Evolutionary conservation across 2,888 invertebrate species (phyloP), one percentile per base, ranked within the genome.

Genomic region (Cataglyphis albicans): DNA sequence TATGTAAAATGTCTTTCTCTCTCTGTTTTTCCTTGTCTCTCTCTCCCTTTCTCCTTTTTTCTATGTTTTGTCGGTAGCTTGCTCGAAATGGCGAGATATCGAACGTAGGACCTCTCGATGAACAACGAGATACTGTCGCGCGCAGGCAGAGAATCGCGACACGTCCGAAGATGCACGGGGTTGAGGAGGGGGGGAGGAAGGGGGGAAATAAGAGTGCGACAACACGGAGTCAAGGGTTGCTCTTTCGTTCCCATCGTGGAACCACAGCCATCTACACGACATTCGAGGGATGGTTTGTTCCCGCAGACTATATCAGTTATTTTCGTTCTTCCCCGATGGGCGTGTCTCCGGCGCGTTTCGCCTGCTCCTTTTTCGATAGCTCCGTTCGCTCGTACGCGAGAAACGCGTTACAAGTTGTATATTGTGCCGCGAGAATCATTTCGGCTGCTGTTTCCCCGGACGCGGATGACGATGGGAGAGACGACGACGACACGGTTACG

Each of bases 261-360:
- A 59, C 70, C 38, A 21, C 38, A 63, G 15, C 59, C 59, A 78
- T 44, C 59, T 59, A 48, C 72, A 70, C 78, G 44, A 59, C 78
- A 65, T 59, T 59, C 78, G 78, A 70, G 72, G 59, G 78, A 38
- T 78, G 78, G 59, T 72, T 78, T 48, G 78, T 41, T 70, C 44
- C 72, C 78, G 78, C 72, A 72, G 72, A 44, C 70, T 78, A 57
- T 78, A 78, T 78, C 70, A 78, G 78, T 59, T 72, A 78, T 78
- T 72, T 52, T 78, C 59, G 25, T 59, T 78, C 29, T 67, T 76
- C 57, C 68, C 68, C 41, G 76, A 68, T 76, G 78, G 59, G 78
- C 72, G 78, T 78, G 72, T 78, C 78, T 12, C 12, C 44, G 41
- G 12, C 29, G 7, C 29, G 29, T 57, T 35, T 68, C 68, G 68